A percentile compares a stretch with the other conserved stretches of the same genome.
Evolutionary conservation across 2,113 vertebrate species (phyloP).

Genomic region (Mirounga angustirostris): DNA sequence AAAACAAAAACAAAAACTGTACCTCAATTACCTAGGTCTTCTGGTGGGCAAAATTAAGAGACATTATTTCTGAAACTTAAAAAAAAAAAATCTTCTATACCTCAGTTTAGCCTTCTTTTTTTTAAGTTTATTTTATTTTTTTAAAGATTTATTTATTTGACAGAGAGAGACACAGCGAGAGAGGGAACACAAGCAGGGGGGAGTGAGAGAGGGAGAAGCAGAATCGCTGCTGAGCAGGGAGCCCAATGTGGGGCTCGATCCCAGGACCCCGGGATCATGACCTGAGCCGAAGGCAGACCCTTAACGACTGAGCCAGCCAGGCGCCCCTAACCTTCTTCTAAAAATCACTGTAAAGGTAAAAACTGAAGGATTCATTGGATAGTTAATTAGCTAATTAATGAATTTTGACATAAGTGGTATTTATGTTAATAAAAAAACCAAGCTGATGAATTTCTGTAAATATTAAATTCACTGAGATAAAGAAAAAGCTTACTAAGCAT

Average conservation of each 20-base stretch:
- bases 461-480: slow-evolving; percentile 26
- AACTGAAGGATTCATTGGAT: neutral
- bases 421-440: slow-evolving; percentile 47
- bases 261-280: too few species aligned
- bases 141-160: too few species aligned
- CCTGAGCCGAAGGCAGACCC: too few species aligned
- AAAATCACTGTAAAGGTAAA: slow-evolving; percentile 64
- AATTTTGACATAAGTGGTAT: slow-evolving; percentile 31
- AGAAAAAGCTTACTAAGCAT: slow-evolving; percentile 50
- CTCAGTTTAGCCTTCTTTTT: slow-evolving; percentile 1
- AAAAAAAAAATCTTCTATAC: slow-evolving; percentile 47
- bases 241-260: too few species aligned
- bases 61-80: neutral
- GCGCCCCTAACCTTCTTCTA: neutral
- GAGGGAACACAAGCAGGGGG: too few species aligned
- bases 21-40: slow-evolving; percentile 38
- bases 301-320: too few species aligned
- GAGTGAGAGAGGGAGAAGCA: too few species aligned
- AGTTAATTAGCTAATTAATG: neutral
- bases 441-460: slow-evolving; percentile 52
- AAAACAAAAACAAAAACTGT: neutral
- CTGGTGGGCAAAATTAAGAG: slow-evolving; percentile 47
- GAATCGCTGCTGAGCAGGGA: too few species aligned
- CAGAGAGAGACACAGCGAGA: too few species aligned
- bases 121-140: too few species aligned